Conservation (phyloP, 2,797 vertebrate species). For the Dermochelys coriacea region DNA sequence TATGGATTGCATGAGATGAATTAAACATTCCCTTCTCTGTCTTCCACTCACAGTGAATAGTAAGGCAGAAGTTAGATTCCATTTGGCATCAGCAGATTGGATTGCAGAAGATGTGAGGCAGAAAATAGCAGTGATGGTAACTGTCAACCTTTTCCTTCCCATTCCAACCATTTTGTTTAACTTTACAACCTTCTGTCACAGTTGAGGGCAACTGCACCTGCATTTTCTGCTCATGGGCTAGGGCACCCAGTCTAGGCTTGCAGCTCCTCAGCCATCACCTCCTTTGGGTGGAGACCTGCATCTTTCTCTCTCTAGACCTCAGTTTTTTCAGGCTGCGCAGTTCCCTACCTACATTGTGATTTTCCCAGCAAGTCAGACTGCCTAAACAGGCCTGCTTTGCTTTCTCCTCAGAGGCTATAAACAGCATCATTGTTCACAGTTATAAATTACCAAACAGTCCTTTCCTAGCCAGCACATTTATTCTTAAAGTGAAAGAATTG, state of each 20-base stretch:
- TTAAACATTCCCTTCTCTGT: neutral
- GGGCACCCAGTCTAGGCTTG: neutral
- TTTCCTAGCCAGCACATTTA: too few species aligned
- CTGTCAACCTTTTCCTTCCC: too few species aligned
- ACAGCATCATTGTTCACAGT: too few species aligned
- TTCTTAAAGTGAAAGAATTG: too few species aligned
- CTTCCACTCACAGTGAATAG: constrained; percentile 83
- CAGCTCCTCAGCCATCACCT: neutral
- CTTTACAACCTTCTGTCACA: neutral
- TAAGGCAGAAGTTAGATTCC: constrained; percentile 94
- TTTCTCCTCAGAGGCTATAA: too few species aligned
- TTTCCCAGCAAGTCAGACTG: neutral
- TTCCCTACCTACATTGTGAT: neutral
- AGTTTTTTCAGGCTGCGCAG: neutral
- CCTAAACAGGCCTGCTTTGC: neutral
- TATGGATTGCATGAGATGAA: neutral
- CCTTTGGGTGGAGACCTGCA: neutral
- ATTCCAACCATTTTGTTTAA: neutral
- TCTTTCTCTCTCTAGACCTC: neutral
- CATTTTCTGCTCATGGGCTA: neutral
- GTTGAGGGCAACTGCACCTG: neutral
- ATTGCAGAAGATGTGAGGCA: constrained; percentile 86
- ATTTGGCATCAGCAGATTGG: constrained; percentile 93
- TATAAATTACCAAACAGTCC: too few species aligned
- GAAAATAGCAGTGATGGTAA: constrained; percentile 87